A percentile compares a stretch with the other conserved stretches of the same genome.
phyloP scores from a whole-genome alignment of 30 jellyfish, hydroid and myxozoan species.

The Euphysa ruthae region DNA sequence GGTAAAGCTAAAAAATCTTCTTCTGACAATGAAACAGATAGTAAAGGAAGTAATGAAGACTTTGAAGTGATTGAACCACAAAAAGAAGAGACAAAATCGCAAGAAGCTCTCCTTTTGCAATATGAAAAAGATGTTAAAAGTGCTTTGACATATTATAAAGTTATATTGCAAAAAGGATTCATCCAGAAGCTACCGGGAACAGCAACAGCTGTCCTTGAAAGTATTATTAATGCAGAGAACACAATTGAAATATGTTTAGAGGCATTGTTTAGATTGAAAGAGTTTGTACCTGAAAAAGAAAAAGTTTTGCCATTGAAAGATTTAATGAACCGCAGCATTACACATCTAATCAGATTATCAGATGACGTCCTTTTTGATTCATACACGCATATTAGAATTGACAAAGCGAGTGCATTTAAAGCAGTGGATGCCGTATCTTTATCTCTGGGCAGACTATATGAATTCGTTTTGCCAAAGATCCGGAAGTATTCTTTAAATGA shows the following conservation, averaged over 20 bases:
- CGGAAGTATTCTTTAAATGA: constrained; percentile 77
- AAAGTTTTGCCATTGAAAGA: constrained; percentile 67
- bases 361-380: constrained; percentile 95
- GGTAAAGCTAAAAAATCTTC: constrained; percentile 1
- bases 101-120: constrained; percentile 57
- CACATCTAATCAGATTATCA: constrained; percentile 71
- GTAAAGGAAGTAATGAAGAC: not conserved
- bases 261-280: constrained; percentile 49
- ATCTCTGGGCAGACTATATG: constrained; percentile 64
- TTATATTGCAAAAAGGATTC: constrained; percentile 68
- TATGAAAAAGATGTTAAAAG: constrained; percentile 86
- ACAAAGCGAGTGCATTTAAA: constrained; percentile 68
- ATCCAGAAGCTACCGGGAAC: constrained; percentile 93
- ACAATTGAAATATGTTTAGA: constrained; percentile 56
- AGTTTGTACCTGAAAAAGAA: constrained; percentile 36
- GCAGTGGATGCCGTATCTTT: constrained; percentile 87
- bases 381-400: constrained; percentile 61
- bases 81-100: constrained; percentile 31
- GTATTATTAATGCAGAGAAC: constrained; percentile 72
- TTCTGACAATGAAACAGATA: not conserved
- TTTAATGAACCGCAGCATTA: constrained; percentile 69
- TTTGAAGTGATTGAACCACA: not conserved
- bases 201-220: constrained; percentile 91
- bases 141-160: constrained; percentile 94
- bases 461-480: constrained; percentile 67